These are phyloP conservation scores for Noctilio leporinus DNA, from an alignment of 2,113 vertebrate species.

Conservation along the genomic window DNA sequence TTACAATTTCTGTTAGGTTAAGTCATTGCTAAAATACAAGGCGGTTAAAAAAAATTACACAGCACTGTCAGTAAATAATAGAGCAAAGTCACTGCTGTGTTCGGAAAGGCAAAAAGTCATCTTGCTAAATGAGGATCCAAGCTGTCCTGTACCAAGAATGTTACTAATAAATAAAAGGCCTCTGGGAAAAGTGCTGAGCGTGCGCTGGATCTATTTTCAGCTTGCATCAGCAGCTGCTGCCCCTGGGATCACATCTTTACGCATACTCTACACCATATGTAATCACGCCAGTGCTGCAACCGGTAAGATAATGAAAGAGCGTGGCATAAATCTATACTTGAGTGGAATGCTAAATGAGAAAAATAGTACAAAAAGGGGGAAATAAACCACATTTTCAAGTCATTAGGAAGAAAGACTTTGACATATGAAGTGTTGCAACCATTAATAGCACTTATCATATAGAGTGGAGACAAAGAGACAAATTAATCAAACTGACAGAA, in stretches of 20 bases:
- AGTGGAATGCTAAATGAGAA: constrained; percentile 86
- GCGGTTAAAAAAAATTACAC: constrained; percentile 78
- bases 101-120: constrained; percentile 84
- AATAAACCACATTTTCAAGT: constrained; percentile 87
- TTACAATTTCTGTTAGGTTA: constrained; percentile 78
- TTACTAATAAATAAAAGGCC: constrained; percentile 91
- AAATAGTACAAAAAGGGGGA: constrained; percentile 83
- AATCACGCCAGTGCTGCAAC: constrained; percentile 90
- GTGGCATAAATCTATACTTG: constrained; percentile 84
- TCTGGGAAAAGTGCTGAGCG: constrained; percentile 94
- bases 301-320: constrained; percentile 90
- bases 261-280: constrained; percentile 90
- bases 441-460: constrained; percentile 90
- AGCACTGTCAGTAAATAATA: constrained; percentile 81
- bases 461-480: constrained; percentile 90
- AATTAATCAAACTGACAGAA: constrained; percentile 92
- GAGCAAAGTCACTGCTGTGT: constrained; percentile 81
- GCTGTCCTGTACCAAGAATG: constrained; percentile 81
- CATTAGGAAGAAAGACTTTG: constrained; percentile 88
- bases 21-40: constrained; percentile 73
- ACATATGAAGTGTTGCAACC: constrained; percentile 87
- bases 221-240: constrained; percentile 94
- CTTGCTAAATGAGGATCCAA: constrained; percentile 83
- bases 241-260: constrained; percentile 90
- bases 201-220: constrained; percentile 95